Conservation (phyloP, 1,140 invertebrate genomes). For the Lasaia peninsularis region DNA sequence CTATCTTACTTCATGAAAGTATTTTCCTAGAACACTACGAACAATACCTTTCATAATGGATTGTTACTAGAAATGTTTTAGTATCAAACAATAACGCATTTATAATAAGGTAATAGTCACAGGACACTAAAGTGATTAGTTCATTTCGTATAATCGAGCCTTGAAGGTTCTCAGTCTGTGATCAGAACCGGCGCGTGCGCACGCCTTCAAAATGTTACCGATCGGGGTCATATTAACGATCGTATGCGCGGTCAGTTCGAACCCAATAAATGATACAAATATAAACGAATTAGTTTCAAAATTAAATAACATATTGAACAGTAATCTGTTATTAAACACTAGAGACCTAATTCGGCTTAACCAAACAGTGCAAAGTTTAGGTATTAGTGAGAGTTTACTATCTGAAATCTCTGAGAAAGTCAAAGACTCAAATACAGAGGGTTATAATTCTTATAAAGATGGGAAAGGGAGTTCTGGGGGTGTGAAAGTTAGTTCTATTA, state of each 20-base stretch:
- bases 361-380: slow-evolving; percentile 40
- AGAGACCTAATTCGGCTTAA: slow-evolving; percentile 38
- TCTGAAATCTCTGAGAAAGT: slow-evolving; percentile 39
- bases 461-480: slow-evolving; percentile 26
- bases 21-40: slow-evolving; percentile 11
- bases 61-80: not conserved
- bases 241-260: slow-evolving; percentile 40
- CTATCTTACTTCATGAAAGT: not conserved
- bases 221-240: slow-evolving; percentile 38
- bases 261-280: slow-evolving; percentile 37
- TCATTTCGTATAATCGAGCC: slow-evolving; percentile 37
- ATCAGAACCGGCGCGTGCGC: slow-evolving; percentile 52
- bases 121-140: slow-evolving; percentile 29
- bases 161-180: slow-evolving; percentile 50
- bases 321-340: slow-evolving; percentile 39
- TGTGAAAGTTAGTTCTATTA: slow-evolving; percentile 36
- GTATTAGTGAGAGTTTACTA: slow-evolving; percentile 44
- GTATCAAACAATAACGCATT: slow-evolving; percentile 43
- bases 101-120: slow-evolving; percentile 39
- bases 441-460: slow-evolving; percentile 47
- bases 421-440: slow-evolving; percentile 29
- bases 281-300: slow-evolving; percentile 45
- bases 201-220: slow-evolving; percentile 46
- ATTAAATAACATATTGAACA: slow-evolving; percentile 33
- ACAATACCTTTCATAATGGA: not conserved